These are phyloP conservation scores for Sitobion miscanthi DNA, from an alignment of 1,140 invertebrate species.

Conservation along the genomic window DNA sequence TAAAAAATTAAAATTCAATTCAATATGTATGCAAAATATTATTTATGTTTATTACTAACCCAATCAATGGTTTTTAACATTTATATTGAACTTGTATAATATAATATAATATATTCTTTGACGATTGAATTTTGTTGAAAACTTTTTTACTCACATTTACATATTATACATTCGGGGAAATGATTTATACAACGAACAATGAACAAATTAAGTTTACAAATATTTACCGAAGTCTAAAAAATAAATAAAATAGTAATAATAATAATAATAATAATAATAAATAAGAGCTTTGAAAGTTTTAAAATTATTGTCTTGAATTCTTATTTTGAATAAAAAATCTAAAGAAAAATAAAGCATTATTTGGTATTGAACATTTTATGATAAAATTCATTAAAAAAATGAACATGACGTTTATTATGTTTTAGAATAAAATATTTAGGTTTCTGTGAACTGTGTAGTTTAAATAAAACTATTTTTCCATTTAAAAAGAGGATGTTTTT, in stretches of 20 bases:
- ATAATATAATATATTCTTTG: not conserved
- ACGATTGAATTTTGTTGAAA: not conserved
- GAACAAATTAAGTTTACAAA: not conserved
- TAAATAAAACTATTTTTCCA: not conserved
- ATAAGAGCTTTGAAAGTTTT: not conserved
- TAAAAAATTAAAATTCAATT: not conserved
- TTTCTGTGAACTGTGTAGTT: not conserved
- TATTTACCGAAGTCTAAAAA: slow-evolving; percentile 1
- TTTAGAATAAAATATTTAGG: not conserved
- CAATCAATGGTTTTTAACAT: not conserved
- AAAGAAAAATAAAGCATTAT: not conserved
- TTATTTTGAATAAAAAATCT: not conserved
- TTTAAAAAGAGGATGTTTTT: not conserved
- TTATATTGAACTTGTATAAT: not conserved
- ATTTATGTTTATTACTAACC: too few species aligned
- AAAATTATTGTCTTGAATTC: slow-evolving; percentile 35
- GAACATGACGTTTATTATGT: not conserved
- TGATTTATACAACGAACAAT: not conserved
- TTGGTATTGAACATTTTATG: not conserved
- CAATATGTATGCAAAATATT: not conserved
- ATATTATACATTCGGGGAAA: not conserved
- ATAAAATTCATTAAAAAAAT: not conserved
- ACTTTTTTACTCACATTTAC: slow-evolving; percentile 6
- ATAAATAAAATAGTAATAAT: not conserved
- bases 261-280: too few species aligned